Evolutionary conservation across 2,113 vertebrate species (phyloP).

Genomic region (Ctenomys sociabilis): DNA sequence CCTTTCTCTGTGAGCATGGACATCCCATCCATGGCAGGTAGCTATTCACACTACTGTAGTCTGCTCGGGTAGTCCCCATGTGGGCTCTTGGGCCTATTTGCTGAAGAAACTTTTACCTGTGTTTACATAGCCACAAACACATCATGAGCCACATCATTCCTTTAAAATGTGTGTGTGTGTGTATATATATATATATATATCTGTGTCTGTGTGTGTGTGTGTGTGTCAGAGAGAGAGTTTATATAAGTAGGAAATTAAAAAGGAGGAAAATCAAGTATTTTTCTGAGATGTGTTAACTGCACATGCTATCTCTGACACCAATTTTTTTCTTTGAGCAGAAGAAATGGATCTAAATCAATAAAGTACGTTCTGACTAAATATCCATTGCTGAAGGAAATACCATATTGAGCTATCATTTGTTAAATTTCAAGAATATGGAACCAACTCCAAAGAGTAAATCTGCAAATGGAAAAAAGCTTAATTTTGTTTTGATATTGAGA

Average conservation of each 20-base stretch:
- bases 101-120: background rate
- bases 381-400: background rate
- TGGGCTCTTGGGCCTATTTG: background rate
- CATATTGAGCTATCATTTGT: background rate
- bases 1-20: background rate
- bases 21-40: background rate
- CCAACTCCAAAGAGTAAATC: background rate
- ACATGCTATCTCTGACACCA: background rate
- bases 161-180: background rate
- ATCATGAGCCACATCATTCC: background rate
- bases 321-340: background rate
- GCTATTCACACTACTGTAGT: background rate
- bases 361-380: background rate
- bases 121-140: background rate
- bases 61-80: background rate
- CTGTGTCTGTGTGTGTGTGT: too few species aligned
- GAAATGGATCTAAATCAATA: background rate
- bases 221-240: background rate
- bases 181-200: too few species aligned
- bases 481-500: constrained; percentile 32
- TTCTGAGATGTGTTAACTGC: constrained; percentile 9
- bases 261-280: background rate
- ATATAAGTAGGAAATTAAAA: background rate
- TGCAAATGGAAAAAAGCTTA: background rate
- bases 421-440: background rate